phyloP scores from a whole-genome alignment of 1,140 invertebrate species.

The Acromyrmex heyeri region DNA sequence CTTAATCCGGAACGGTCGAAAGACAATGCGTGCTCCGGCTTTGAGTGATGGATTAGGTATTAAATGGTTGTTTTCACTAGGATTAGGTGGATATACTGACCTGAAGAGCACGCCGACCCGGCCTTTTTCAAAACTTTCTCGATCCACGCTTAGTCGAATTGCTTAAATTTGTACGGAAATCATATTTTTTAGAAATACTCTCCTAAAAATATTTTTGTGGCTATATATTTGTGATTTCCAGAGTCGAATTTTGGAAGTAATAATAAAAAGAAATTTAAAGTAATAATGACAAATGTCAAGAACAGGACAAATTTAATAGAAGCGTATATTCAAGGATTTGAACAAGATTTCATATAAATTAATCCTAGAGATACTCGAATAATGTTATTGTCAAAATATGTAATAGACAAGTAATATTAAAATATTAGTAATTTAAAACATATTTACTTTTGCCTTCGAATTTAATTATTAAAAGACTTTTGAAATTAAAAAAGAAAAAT shows the following conservation, averaged over 20 bases:
- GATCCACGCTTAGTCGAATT: not conserved
- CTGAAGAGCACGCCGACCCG: conserved; percentile 31
- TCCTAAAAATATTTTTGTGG: conserved; percentile 41
- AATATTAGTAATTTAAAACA: not conserved
- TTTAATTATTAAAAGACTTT: not conserved
- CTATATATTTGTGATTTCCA: conserved; percentile 18
- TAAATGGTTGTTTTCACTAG: conserved; percentile 82
- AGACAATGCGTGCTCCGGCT: conserved; percentile 62
- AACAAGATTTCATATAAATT: not conserved
- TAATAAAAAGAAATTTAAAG: too few relatives aligned
- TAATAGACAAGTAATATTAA: not conserved
- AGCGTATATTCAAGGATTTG: not conserved
- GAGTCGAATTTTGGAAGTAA: not conserved
- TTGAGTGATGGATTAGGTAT: conserved; percentile 80
- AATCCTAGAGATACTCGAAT: not conserved
- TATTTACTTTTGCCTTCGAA: not conserved
- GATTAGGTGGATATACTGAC: conserved; percentile 71
- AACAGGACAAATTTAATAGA: not conserved
- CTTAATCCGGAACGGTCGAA: conserved; percentile 75
- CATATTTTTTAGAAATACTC: conserved; percentile 67
- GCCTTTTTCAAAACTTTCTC: not conserved
- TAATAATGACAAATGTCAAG: not conserved
- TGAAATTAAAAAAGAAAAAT: not conserved
- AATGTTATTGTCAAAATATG: not conserved
- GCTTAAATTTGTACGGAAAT: conserved; percentile 66